Evolutionary conservation across 1,140 invertebrate species (phyloP), one percentile per base, ranked within the genome.

Genomic region (Augochlora pura): DNA sequence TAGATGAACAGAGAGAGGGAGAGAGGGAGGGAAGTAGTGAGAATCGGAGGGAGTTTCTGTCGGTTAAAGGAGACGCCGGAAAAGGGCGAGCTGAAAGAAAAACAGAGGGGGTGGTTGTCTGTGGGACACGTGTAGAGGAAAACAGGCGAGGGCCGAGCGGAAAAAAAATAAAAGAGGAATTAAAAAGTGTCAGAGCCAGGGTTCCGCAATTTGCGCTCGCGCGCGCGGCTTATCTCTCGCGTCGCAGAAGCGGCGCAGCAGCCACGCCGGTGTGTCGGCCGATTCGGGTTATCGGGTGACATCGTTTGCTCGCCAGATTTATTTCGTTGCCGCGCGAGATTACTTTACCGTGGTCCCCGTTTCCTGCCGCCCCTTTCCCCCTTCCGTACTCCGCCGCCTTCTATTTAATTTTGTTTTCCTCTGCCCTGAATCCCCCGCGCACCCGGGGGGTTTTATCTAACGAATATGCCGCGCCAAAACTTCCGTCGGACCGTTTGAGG

Each of bases 201-300:
- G 49, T 74, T 27, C 62, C 52, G 77, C 63, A 80, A 80, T 78
- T 78, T 78, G 76, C 69, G n/a, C n/a, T n/a, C n/a, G n/a, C n/a
- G n/a, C n/a, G n/a, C n/a, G 59, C 69, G 69, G 38, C 64, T 66
- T 66, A 66, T 70, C 76, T 70, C 76, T 72, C 70, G 70, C 52
- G 68, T 63, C 42, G 75, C 21, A 38, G 75, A 63, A n/a, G 32
- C 52, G n/a, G n/a, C n/a, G n/a, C n/a, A n/a, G 59, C 59, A n/a
- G 32, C 59, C 42, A 32, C n/a, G n/a, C 27, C 42, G 46, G 64
- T 57, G 64, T 57, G 69, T 72, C 69, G 60, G 52, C 6, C 59
- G 68, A 71, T 71, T 77, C 75, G 57, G 60, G 38, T 72, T 78
- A 78, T 78, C 76, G 68, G 60, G 46, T 57, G 38, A 64, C 60